Percentiles rank a stretch among this genome's conserved stretches.
Conservation (phyloP, 2,113 vertebrate genomes). For the Craseonycteris thonglongyai region DNA sequence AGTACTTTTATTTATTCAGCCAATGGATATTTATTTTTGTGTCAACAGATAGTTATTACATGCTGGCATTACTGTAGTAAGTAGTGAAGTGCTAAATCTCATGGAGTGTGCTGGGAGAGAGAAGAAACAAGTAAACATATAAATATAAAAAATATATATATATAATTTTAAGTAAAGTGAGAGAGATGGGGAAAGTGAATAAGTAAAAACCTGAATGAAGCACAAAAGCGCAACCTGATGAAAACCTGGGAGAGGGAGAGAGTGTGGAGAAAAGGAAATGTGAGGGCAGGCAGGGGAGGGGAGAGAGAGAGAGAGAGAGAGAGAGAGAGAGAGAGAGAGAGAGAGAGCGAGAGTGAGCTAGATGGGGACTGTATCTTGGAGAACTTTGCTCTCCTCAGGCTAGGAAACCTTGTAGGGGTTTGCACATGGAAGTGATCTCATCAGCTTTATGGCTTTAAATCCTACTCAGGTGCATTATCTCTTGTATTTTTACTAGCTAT, state of each 20-base stretch:
- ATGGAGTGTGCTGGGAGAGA: not conserved
- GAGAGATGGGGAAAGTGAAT: not conserved
- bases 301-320: not conserved
- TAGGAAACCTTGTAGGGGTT: not conserved
- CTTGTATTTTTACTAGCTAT: not conserved
- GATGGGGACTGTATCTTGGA: fast-evolving
- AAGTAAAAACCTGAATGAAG: not conserved
- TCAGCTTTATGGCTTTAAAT: not conserved
- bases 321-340: too few relatives aligned
- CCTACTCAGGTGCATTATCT: not conserved
- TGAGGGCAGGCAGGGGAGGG: too few relatives aligned
- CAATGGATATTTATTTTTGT: not conserved
- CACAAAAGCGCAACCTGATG: not conserved
- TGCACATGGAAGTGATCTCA: not conserved
- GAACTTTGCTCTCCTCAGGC: not conserved
- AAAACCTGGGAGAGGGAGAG: not conserved
- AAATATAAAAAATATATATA: not conserved
- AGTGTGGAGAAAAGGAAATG: not conserved
- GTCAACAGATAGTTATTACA: not conserved
- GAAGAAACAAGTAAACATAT: not conserved
- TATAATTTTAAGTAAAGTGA: not conserved
- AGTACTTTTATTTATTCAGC: not conserved
- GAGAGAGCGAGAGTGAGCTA: too few relatives aligned
- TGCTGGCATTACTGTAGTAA: not conserved
- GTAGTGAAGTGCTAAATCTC: not conserved